phyloP scores from a whole-genome alignment of 2,113 vertebrate genomes.

The Embiotoca jacksoni region DNA sequence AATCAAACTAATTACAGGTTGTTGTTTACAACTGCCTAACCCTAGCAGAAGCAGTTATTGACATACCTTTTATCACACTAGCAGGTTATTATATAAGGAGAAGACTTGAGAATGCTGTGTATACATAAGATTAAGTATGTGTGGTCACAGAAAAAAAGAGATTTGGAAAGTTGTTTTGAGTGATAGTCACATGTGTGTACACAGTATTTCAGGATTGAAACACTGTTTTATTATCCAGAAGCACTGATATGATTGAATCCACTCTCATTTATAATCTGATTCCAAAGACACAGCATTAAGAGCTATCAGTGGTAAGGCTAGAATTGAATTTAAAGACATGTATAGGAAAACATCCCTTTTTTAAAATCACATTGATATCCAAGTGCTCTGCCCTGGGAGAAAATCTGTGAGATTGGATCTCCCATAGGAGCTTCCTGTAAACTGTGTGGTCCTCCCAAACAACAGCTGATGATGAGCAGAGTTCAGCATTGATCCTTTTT shows the following conservation, averaged over 20 bases:
- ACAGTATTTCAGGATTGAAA: slow-evolving; percentile 23
- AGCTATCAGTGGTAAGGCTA: background rate
- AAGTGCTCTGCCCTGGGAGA: background rate
- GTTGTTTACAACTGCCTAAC: background rate
- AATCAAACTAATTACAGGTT: slow-evolving; percentile 34
- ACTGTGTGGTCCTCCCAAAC: slow-evolving; percentile 62
- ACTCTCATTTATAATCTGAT: background rate
- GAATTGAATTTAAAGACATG: slow-evolving; percentile 6
- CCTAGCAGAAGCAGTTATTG: background rate
- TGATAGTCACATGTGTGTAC: slow-evolving; percentile 21
- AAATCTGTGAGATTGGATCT: slow-evolving; percentile 19
- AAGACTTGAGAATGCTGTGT: slow-evolving; percentile 10
- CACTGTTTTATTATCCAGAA: slow-evolving; percentile 16
- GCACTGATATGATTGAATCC: background rate
- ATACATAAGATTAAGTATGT: slow-evolving; percentile 10
- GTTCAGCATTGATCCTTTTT: slow-evolving; percentile 23
- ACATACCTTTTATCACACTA: slow-evolving; percentile 14
- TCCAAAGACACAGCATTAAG: too few species aligned
- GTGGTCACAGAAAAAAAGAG: slow-evolving; percentile 44
- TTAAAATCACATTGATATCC: slow-evolving; percentile 47
- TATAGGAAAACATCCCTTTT: background rate
- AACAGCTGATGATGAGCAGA: slow-evolving; percentile 40
- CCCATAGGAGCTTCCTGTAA: slow-evolving; percentile 19
- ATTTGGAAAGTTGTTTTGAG: slow-evolving; percentile 36
- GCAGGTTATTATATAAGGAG: slow-evolving; percentile 13